A percentile compares a stretch with the other conserved stretches of the same genome.
Evolutionary conservation across 2,888 invertebrate species (phyloP).

Genomic region (Macrosoma leucophasiata): DNA sequence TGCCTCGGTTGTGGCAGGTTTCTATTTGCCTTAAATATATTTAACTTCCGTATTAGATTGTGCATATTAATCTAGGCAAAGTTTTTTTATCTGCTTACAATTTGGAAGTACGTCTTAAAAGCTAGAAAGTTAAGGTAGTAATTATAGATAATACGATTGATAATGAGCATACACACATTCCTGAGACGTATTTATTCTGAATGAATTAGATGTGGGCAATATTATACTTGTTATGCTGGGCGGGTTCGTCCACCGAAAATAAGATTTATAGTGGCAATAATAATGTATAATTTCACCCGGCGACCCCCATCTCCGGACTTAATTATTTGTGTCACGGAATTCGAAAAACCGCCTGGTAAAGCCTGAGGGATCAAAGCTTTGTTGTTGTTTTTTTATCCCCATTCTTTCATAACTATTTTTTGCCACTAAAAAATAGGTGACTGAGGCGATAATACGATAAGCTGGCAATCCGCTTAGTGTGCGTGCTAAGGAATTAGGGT

Average conservation of each 20-base stretch:
- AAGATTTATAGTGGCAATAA: slow-evolving; percentile 69
- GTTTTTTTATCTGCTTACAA: too few relatives aligned
- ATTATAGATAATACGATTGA: slow-evolving; percentile 4
- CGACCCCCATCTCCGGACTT: slow-evolving; percentile 61
- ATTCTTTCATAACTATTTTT: slow-evolving; percentile 56
- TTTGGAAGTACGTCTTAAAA: too few relatives aligned
- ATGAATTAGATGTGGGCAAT: slow-evolving; percentile 13
- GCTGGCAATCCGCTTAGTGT: slow-evolving; percentile 69
- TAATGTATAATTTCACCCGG: slow-evolving; percentile 67
- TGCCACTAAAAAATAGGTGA: slow-evolving; percentile 64
- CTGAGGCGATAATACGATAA: slow-evolving; percentile 60
- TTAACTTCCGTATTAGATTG: slow-evolving; percentile 3
- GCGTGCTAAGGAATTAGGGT: slow-evolving; percentile 56
- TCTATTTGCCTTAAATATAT: slow-evolving; percentile 27
- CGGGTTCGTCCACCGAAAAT: slow-evolving; percentile 59
- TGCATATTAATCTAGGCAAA: too few relatives aligned
- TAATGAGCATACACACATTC: slow-evolving; percentile 4
- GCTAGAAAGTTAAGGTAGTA: slow-evolving; percentile 6
- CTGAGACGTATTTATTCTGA: slow-evolving; percentile 9
- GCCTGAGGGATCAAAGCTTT: slow-evolving; percentile 62
- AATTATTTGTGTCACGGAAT: slow-evolving; percentile 75
- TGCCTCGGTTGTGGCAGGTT: slow-evolving; percentile 20
- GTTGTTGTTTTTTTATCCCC: slow-evolving; percentile 56
- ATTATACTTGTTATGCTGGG: slow-evolving; percentile 58
- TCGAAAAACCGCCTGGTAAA: slow-evolving; percentile 62